Evolutionary conservation across 2,113 vertebrate species (phyloP).

Genomic region (Festucalex cinctus): DNA sequence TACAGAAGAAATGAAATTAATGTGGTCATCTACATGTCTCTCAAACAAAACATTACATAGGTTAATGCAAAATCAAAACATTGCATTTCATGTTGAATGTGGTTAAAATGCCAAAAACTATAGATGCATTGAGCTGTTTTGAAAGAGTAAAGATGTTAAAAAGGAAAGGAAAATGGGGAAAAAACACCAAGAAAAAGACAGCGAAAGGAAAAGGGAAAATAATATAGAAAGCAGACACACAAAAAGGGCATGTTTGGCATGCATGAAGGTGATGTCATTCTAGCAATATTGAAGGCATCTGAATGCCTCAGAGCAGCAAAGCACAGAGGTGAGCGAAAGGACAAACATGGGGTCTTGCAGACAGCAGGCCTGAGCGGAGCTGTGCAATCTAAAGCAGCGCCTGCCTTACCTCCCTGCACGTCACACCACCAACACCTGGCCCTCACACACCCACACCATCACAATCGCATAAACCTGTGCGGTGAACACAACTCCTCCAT

Average conservation of each 20-base stretch:
- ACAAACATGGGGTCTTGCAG: conserved; percentile 71
- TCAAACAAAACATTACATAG: conserved; percentile 74
- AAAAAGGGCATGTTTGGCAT: conserved; percentile 69
- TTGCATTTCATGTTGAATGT: conserved; percentile 66
- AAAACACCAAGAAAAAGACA: conserved; percentile 41
- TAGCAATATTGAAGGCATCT: conserved; percentile 62
- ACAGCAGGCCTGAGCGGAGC: conserved; percentile 70
- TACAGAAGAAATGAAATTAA: conserved; percentile 72
- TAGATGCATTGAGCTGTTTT: conserved; percentile 60
- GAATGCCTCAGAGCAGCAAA: conserved; percentile 65
- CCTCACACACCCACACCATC: conserved; percentile 68
- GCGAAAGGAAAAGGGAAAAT: conserved; percentile 44
- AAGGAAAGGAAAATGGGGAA: conserved; percentile 40
- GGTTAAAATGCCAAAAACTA: conserved; percentile 59
- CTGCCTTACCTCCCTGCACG: conserved; percentile 71
- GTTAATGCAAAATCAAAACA: conserved; percentile 71
- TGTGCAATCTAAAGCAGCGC: conserved; percentile 73
- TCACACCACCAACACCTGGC: conserved; percentile 66
- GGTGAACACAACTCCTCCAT: conserved; percentile 62
- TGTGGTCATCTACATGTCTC: conserved; percentile 69
- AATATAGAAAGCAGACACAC: conserved; percentile 59
- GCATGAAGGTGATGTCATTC: conserved; percentile 71
- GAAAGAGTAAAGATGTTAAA: conserved; percentile 44
- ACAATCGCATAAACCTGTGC: conserved; percentile 60
- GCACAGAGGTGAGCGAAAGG: conserved; percentile 71